Evolutionary conservation across 2,888 invertebrate genomes (phyloP).

Genomic region (Drosophila acutilabella): DNA sequence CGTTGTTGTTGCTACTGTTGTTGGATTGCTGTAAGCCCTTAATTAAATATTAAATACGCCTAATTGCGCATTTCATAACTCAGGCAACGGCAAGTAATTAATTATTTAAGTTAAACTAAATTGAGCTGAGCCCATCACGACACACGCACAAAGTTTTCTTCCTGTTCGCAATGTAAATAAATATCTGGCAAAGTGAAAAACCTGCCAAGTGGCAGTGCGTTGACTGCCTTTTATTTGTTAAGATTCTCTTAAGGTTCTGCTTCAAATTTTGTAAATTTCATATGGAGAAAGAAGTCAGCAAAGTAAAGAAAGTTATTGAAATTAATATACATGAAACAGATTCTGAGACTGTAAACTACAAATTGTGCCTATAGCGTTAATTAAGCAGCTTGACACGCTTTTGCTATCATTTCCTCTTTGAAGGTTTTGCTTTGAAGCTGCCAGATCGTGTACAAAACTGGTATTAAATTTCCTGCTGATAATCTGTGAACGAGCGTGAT

Average conservation of each 20-base stretch:
- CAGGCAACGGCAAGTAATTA: slow-evolving; percentile 76
- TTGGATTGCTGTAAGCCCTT: slow-evolving; percentile 65
- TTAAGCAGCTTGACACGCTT: slow-evolving; percentile 31
- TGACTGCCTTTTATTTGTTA: slow-evolving; percentile 10
- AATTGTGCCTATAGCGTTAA: slow-evolving; percentile 43
- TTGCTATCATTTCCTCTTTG: slow-evolving; percentile 8
- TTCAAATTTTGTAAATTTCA: slow-evolving; percentile 10
- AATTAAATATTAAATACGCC: slow-evolving; percentile 81
- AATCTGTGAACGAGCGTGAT: slow-evolving; percentile 47
- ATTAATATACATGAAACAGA: slow-evolving; percentile 17
- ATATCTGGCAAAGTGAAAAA: slow-evolving; percentile 27
- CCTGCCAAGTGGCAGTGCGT: neutral
- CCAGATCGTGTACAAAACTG: slow-evolving; percentile 22
- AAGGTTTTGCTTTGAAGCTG: slow-evolving; percentile 6
- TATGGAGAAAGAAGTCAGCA: slow-evolving; percentile 3
- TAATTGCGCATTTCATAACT: slow-evolving; percentile 82
- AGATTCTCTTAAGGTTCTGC: slow-evolving; percentile 15
- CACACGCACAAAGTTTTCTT: slow-evolving; percentile 45
- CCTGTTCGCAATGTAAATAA: slow-evolving; percentile 42
- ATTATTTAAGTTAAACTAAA: slow-evolving; percentile 80
- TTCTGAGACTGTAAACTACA: slow-evolving; percentile 27
- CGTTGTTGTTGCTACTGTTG: slow-evolving; percentile 25
- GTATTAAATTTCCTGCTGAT: slow-evolving; percentile 32
- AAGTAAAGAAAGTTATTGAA: slow-evolving; percentile 18
- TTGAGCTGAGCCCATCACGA: slow-evolving; percentile 68